These are phyloP conservation scores for Drosophila repleta DNA, from an alignment of 1,140 invertebrate species.

Conservation along the genomic window DNA sequence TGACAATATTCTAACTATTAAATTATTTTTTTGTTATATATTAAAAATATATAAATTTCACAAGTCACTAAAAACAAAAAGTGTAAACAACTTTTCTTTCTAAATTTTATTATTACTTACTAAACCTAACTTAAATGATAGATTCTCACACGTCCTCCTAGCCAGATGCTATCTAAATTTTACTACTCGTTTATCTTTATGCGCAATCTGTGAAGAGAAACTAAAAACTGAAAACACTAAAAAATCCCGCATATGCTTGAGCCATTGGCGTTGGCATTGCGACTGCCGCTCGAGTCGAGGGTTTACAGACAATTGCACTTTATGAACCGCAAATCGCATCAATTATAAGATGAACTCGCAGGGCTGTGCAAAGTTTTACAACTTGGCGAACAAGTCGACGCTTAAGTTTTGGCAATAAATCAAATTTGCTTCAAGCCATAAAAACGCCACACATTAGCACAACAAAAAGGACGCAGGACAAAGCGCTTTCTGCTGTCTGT, in stretches of 20 bases:
- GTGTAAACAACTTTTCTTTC: no score
- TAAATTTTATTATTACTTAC: no score
- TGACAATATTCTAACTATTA: no score
- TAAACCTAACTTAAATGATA: no score
- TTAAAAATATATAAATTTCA: no score
- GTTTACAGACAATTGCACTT: constrained; percentile 77
- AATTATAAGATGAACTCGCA: constrained; percentile 76
- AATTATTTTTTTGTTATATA: no score
- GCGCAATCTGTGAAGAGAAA: not conserved
- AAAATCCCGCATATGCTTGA: constrained; percentile 49
- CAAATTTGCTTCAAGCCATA: constrained; percentile 78
- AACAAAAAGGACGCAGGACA: constrained; percentile 58
- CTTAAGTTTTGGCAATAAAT: constrained; percentile 76
- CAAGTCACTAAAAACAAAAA: no score
- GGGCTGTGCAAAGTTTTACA: constrained; percentile 49
- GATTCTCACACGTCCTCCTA: not conserved
- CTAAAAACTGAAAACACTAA: not conserved
- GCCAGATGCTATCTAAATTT: not conserved
- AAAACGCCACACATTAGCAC: constrained; percentile 78
- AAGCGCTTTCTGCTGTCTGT: constrained; percentile 1
- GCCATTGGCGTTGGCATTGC: no score
- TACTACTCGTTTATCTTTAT: not conserved
- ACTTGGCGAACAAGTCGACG: constrained; percentile 58
- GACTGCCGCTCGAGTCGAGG: not conserved
- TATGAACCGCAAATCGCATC: constrained; percentile 78